A percentile compares a stretch with the other conserved stretches of the same genome.
Evolutionary conservation across 2,113 vertebrate species (phyloP).

Genomic region (Lagenorhynchus albirostris): DNA sequence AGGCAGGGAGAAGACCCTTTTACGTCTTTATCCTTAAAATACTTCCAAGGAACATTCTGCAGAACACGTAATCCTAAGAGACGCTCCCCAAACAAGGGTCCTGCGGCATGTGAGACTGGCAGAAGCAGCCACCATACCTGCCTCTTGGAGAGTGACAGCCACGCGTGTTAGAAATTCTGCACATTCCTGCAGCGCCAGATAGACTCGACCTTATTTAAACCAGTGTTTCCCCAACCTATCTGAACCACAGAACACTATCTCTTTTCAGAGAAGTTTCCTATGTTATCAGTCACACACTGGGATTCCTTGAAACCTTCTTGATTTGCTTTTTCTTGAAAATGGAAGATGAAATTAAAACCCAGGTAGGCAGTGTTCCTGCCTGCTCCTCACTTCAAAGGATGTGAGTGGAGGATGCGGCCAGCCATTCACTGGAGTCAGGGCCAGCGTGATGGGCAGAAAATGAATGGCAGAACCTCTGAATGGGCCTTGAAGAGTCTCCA

Average conservation of each 20-base stretch:
- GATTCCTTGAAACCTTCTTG: background rate
- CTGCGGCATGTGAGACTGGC: fast-evolving
- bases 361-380: background rate
- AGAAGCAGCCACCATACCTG: fast-evolving
- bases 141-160: background rate
- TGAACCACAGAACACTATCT: background rate
- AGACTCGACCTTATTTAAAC: fast-evolving
- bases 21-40: background rate
- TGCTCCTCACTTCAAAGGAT: fast-evolving
- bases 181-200: fast-evolving
- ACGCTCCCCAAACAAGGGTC: background rate
- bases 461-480: background rate
- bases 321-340: background rate
- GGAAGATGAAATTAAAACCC: background rate
- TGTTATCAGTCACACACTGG: too few relatives aligned
- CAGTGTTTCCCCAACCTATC: background rate
- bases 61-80: background rate
- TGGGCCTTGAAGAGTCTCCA: background rate
- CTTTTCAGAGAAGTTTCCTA: background rate
- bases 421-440: background rate
- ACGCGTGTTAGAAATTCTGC: fast-evolving
- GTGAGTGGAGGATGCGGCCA: too few relatives aligned
- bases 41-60: background rate
- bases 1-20: background rate
- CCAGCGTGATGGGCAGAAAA: fast-evolving